Percentiles rank a stretch among this genome's conserved stretches.
These are phyloP conservation scores for Clepsis dumicolana DNA, from an alignment of 2,888 invertebrate genomes.

Conservation along the genomic window DNA sequence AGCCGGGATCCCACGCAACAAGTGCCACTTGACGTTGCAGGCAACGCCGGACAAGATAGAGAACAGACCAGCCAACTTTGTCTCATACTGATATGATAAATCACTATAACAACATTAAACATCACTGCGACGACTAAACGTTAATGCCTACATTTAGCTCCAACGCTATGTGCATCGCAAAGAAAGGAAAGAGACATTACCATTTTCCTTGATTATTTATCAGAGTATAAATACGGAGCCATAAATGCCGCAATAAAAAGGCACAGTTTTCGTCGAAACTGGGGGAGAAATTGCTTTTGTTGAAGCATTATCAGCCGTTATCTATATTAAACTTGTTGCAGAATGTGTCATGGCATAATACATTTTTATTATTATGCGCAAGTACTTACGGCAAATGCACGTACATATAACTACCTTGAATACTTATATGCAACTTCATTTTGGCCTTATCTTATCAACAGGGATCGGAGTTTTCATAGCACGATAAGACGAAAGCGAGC, in stretches of 20 bases:
- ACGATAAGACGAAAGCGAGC: neutral
- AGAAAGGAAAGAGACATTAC: slow-evolving; percentile 28
- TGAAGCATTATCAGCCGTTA: slow-evolving; percentile 42
- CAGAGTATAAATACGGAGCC: slow-evolving; percentile 41
- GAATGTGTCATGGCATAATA: slow-evolving; percentile 23
- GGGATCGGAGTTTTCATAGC: too few species aligned
- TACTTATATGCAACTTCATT: slow-evolving; percentile 6
- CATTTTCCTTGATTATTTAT: slow-evolving; percentile 45
- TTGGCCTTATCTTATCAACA: slow-evolving; percentile 29
- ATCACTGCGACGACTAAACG: too few species aligned
- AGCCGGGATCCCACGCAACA: slow-evolving; percentile 72
- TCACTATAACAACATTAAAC: slow-evolving; percentile 40
- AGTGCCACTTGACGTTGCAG: slow-evolving; percentile 66
- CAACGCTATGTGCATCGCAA: slow-evolving; percentile 19
- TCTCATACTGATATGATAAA: slow-evolving; percentile 54
- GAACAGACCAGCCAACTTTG: slow-evolving; percentile 27
- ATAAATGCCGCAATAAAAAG: slow-evolving; percentile 46
- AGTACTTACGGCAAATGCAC: slow-evolving; percentile 9
- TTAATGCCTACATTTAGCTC: slow-evolving; percentile 10
- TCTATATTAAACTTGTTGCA: slow-evolving; percentile 43
- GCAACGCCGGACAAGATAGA: slow-evolving; percentile 47
- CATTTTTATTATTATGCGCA: slow-evolving; percentile 11
- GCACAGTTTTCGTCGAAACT: slow-evolving; percentile 41
- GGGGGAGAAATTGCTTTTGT: slow-evolving; percentile 42
- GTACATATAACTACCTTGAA: neutral